Evolutionary conservation across 2,113 vertebrate species (phyloP).

Genomic region (Sterrhoptilus dennistouni): DNA sequence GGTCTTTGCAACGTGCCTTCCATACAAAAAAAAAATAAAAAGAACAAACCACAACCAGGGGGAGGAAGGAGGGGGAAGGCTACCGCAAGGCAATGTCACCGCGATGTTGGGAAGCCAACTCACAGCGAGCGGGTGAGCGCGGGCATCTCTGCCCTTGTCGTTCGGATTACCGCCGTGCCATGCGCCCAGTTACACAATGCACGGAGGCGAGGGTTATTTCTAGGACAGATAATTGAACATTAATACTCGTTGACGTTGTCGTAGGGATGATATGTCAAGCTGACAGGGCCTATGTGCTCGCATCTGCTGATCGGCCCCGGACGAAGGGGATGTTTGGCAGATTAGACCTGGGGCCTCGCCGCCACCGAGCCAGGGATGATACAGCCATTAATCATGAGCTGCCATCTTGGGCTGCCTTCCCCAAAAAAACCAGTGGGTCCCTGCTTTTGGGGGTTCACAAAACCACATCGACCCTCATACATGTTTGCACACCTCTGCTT

Average conservation of each 20-base stretch:
- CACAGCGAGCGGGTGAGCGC: slow-evolving; percentile 37
- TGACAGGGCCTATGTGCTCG: slow-evolving; percentile 80
- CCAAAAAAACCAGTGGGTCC: not conserved
- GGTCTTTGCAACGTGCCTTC: not conserved
- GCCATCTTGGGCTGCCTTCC: slow-evolving; percentile 68
- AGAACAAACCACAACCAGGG: not conserved
- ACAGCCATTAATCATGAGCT: slow-evolving; percentile 68
- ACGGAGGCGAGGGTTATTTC: slow-evolving; percentile 77
- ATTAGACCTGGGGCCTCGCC: slow-evolving; percentile 73
- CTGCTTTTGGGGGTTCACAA: not conserved
- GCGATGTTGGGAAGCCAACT: slow-evolving; percentile 54
- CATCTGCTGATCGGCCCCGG: slow-evolving; percentile 76
- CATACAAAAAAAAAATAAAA: not conserved
- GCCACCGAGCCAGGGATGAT: slow-evolving; percentile 53
- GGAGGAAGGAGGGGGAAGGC: slow-evolving; percentile 25
- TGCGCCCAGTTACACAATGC: slow-evolving; percentile 59
- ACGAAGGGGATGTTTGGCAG: slow-evolving; percentile 73
- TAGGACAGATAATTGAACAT: slow-evolving; percentile 87
- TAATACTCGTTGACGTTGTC: slow-evolving; percentile 83
- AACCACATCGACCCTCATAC: fast-evolving
- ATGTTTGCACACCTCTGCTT: fast-evolving
- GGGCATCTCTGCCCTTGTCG: slow-evolving; percentile 76
- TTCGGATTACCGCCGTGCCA: slow-evolving; percentile 58
- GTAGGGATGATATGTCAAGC: slow-evolving; percentile 83
- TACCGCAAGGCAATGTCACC: slow-evolving; percentile 65